Evolutionary conservation across 1,140 invertebrate genomes (phyloP), one percentile per base, ranked within the genome.

Genomic region (Drosophila miranda): DNA sequence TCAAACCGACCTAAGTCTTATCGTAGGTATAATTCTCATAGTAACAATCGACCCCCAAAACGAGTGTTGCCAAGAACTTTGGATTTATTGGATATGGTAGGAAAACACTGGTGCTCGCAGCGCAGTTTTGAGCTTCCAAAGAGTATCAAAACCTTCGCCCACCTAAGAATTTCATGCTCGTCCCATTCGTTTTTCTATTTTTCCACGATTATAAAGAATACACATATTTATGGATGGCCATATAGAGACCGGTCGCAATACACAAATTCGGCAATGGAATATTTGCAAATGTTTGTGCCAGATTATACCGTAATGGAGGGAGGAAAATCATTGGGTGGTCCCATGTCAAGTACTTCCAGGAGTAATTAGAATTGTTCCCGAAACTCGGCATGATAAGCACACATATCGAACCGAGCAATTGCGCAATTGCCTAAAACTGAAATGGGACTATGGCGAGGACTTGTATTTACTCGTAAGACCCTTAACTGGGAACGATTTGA

Each of bases 181-280:
- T 26, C 16, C 30, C 26, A 54, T 6, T 8, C 28, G 2, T 3
- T 19, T 26, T 64, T 75, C 16, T 63, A 67, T 59, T 51, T 64
- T 61, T 75, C 71, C 53, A 61, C 58, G 69, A 82, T 69, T 73
- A 46, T 70, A 67, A 74, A 82, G 54, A 78, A 75, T 64, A 83
- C 61, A 72, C 57, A 73, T 34, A 59, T 83, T 84, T 83, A 83
- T 68, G 59, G 50, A 16, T 45, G 58, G 61, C 45, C 60, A 46
- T 75, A 71, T 80, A 75, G 53, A 75, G 16, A 42, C 30, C 34
- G 0, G 4, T n/a, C 34, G 11, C 8, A 30, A 30, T 9, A 30
- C 8, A 30, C 30, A 45, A 56, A 44, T 58, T 61, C 28, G 55
- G 60, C 58, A 53, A 9, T 8, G 59, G 58, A 81, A 74, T 69